Base-by-base conservation (phyloP, 1,140 invertebrate genomes). In the Aradophagus sp. region DNA sequence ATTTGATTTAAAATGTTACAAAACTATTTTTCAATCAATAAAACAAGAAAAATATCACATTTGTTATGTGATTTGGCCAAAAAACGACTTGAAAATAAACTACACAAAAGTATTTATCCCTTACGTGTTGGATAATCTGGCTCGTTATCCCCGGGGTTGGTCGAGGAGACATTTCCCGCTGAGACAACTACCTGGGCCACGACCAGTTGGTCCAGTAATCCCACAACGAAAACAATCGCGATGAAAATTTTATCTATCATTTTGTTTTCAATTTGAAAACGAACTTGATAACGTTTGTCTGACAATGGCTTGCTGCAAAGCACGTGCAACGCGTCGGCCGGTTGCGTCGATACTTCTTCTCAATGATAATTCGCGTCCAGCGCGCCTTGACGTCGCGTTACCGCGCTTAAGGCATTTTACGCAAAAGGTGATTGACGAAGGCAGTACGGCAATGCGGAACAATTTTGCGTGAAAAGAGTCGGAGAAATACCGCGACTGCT, bases 91-190 rank as follows among this genome's bases (percentile, higher is more conserved):
- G n/a, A n/a, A n/a, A n/a, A n/a, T n/a, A n/a, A n/a, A n/a, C n/a
- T n/a, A n/a, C n/a, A n/a, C n/a, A n/a, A n/a, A n/a, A n/a, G n/a
- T n/a, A n/a, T n/a, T n/a, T n/a, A n/a, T n/a, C n/a, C 8, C 83
- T 86, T 81, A 86, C 83, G 84, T 19, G 65, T 86, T 0, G 72
- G 56, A 31, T 84, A 86, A 48, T 84, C 75, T 5, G 81, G 83
- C 27, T 86, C 83, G 10, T 75, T 77, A 10, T 27, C 20, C 15
- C 44, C 77, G 1, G 75, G 42, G 59, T 76, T 61, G 10, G 35
- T 55, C 0, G 50, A 31, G 0, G 58, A 53, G 0, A 45, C 42
- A 52, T 66, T 67, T 73, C 31, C 35, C 6, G 70, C 73, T 0
- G 65, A 69, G 27, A 75, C 66, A 29, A 77, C 53, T 19, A 73